Evolutionary conservation across 2,113 vertebrate species (phyloP).

Genomic region (Excalfactoria chinensis): DNA sequence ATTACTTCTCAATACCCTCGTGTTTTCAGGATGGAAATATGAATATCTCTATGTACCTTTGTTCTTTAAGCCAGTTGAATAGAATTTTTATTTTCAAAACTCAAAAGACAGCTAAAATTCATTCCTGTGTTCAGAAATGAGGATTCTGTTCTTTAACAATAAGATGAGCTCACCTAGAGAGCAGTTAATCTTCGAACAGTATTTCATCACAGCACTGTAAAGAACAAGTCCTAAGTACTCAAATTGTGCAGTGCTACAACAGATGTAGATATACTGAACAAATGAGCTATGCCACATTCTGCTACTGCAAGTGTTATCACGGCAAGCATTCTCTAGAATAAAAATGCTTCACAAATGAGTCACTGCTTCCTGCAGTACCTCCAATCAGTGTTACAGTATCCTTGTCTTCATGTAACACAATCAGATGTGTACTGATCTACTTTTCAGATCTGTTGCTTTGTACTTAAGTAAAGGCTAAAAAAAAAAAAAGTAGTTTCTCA

Average conservation of each 20-base stretch:
- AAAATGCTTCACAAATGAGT: background rate
- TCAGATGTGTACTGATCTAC: background rate
- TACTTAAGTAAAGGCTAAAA: background rate
- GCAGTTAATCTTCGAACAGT: background rate
- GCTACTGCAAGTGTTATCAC: background rate
- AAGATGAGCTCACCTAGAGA: background rate
- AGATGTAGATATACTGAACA: background rate
- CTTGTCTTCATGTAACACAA: background rate
- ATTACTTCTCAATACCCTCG: background rate
- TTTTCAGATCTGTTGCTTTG: accelerated
- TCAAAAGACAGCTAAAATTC: background rate
- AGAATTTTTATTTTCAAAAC: background rate
- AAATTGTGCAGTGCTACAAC: background rate
- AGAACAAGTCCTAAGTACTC: background rate
- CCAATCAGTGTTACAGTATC: background rate
- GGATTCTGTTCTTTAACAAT: background rate
- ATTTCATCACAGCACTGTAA: background rate
- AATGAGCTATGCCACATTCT: background rate
- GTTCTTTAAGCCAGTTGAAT: background rate
- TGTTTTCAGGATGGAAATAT: background rate
- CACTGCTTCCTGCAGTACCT: background rate
- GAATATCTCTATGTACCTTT: background rate
- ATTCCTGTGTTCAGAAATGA: background rate
- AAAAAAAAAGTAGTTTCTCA: background rate
- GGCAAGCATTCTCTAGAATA: background rate